Base-by-base conservation (phyloP, 2,113 vertebrate species). In the Synchiropus splendidus region DNA sequence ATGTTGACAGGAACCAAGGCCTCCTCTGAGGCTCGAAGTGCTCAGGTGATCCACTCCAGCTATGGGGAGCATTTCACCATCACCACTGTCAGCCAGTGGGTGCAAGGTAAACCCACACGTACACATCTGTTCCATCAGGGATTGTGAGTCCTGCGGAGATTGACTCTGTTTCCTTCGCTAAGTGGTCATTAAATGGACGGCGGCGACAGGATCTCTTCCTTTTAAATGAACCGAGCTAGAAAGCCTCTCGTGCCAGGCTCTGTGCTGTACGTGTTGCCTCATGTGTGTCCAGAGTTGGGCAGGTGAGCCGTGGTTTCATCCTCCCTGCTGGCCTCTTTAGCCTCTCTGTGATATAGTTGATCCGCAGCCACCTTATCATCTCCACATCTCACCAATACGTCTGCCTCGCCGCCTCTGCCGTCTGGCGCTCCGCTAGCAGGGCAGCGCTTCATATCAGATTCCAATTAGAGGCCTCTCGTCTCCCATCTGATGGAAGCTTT, bases 41-140 rank as follows among this genome's bases (percentile, higher is more conserved):
- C 78, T 48, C 83, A 71, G 31, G 58, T 89, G 2, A 94, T 98
- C 56, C 81, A 63, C 50, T 86, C 87, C 0, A 85, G 83, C 32
- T 83, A 85, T 0, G 90, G 90, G 5, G 90, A 94, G 47, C 48
- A 72, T 42, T 96, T 98, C 51, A 92, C 88, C 0, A 55, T 98
- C 16, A 92, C 88, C 39, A 75, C 83, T 0, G 79, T 75, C 36
- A 98, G 95, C 2, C 90, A 96, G 61, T 98, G 95, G 95, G 82
- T 94, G 16, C 94, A 97, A 89, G 95, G 95, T 98, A 81, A 83
- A 58, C 37, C 35, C 30, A 6, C 18, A 13, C n/a, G n/a, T n/a
- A n/a, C n/a, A n/a, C n/a, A n/a, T n/a, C n/a, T n/a, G n/a, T n/a
- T n/a, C n/a, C n/a, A n/a, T n/a, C n/a, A n/a, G n/a, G n/a, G n/a